Conservation (phyloP, 1,140 invertebrate species). For the Drusus annulatus region DNA sequence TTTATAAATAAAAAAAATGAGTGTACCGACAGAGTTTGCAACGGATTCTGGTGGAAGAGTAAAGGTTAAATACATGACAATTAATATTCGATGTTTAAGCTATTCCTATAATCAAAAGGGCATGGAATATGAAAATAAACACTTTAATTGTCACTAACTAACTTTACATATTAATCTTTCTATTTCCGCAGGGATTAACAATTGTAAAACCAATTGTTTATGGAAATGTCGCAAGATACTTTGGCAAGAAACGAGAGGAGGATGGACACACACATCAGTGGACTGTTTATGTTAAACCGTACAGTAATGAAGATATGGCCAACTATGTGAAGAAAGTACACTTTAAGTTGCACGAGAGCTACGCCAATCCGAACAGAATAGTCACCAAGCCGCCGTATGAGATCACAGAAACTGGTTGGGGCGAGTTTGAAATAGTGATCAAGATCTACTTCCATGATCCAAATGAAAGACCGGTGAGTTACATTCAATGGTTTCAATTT, state of each 20-base stretch:
- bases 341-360: conserved; percentile 98
- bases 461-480: conserved; percentile 92
- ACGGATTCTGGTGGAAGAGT: conserved; percentile 86
- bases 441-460: conserved; percentile 99
- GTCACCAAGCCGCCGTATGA: conserved; percentile 97
- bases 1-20: conserved; percentile 66
- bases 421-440: conserved; percentile 99
- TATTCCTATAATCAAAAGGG: not conserved
- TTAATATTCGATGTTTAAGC: too few species aligned
- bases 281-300: conserved; percentile 98
- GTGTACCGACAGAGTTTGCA: conserved; percentile 82
- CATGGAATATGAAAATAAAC: not conserved
- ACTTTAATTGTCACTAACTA: too few species aligned
- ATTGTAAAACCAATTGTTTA: conserved; percentile 98
- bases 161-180: not conserved
- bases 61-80: conserved; percentile 73
- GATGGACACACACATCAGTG: conserved; percentile 99
- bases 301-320: conserved; percentile 94
- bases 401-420: conserved; percentile 99
- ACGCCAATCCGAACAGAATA: conserved; percentile 94
- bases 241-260: conserved; percentile 98
- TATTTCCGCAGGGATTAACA: conserved; percentile 81
- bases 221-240: conserved; percentile 95
- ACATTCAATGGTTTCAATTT: not conserved
- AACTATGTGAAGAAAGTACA: conserved; percentile 96